phyloP scores from a whole-genome alignment of 2,888 invertebrate genomes.

The Mythimna pallens region DNA sequence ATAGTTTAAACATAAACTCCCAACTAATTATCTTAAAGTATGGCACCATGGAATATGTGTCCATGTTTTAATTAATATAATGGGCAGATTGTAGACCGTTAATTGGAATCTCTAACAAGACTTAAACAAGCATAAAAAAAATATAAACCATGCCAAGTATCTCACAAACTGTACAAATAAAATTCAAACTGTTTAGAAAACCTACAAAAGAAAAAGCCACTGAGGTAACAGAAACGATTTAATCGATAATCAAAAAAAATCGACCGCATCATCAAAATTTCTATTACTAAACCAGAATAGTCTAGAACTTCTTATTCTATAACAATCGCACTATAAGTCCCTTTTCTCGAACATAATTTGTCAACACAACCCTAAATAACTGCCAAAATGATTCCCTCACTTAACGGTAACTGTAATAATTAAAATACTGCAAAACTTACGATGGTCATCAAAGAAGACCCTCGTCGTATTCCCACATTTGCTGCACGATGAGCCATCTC shows the following conservation, averaged over 20 bases:
- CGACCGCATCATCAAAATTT: not conserved
- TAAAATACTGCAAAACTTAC: constrained; percentile 36
- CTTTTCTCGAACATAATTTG: not conserved
- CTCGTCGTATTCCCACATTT: constrained; percentile 53
- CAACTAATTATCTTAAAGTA: too few relatives aligned
- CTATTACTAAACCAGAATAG: not conserved
- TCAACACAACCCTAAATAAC: constrained; percentile 14
- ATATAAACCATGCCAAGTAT: not conserved
- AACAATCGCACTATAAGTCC: not conserved
- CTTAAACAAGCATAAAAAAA: not conserved
- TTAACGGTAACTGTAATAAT: constrained; percentile 36
- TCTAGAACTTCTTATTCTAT: not conserved
- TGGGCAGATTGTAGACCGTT: not conserved
- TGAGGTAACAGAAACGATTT: too few relatives aligned
- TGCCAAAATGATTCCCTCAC: constrained; percentile 21
- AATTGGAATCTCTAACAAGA: not conserved
- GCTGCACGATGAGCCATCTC: constrained; percentile 58
- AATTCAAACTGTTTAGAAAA: not conserved
- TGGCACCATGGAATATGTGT: too few relatives aligned
- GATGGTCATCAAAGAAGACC: constrained; percentile 27
- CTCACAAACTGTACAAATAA: not conserved
- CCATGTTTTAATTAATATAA: too few relatives aligned
- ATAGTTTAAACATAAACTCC: too few relatives aligned
- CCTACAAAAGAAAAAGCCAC: not conserved
- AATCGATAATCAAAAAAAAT: not conserved